Base-by-base conservation (phyloP, 2,797 vertebrate species). In the Scolopax rusticola region DNA sequence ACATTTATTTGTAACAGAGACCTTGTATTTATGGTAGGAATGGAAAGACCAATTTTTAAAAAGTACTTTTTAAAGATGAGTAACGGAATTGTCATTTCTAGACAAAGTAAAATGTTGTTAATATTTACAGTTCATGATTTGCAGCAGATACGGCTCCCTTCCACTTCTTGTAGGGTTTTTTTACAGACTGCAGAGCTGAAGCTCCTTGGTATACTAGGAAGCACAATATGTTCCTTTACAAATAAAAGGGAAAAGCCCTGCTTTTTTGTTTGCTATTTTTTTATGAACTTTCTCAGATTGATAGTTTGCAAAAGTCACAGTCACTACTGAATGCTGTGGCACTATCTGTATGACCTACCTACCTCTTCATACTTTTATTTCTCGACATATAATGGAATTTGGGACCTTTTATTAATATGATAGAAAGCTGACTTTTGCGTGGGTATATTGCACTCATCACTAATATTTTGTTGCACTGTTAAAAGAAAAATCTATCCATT, bases 211-310 rank as follows among this genome's bases (percentile, higher is more conserved):
- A 57, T 30, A 53, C 16, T 60, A 21, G 53, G 40, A 12, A 82
- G n/a, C 50, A 82, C 47, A 90, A 9, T 45, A 30, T 21, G 11
- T 36, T 60, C 2, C 28, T 54, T 89, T 43, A 30, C 69, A 78
- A 89, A 64, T 40, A 30, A 82, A 92, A 84, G 51, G 84, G 30
- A 33, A 63, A 84, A 9, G 11, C n/a, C n/a, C n/a, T 86, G 63
- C 33, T 85, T 94, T 95, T 87, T 91, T 25, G 28, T 83, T 89
- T 40, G 56, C 53, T 89, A 32, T 51, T 90, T 95, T 84, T 84
- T 79, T 71, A 20, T 82, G 81, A 85, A 68, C 78, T 75, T 93
- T 68, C 64, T 51, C 30, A 53, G 41, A 69, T 15, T n/a, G 54
- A 41, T 85, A 40, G 80, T 89, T 96, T 79, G 57, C 57, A 87